Percentiles rank a stretch among this genome's conserved stretches.
Conservation (phyloP, 2,113 vertebrate genomes). For the Crotalus viridis region DNA sequence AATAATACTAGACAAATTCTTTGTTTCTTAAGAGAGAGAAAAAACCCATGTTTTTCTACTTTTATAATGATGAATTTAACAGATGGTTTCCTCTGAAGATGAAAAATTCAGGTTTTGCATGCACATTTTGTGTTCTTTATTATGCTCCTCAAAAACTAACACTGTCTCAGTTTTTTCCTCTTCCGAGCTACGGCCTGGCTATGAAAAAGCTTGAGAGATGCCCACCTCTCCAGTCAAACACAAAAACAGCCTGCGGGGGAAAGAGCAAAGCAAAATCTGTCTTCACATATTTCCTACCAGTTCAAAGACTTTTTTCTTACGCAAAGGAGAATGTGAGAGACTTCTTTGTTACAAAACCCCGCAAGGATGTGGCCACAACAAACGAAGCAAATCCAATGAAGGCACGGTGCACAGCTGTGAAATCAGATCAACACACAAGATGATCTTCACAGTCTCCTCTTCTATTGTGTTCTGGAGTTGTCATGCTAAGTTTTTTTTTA, state of each 20-base stretch:
- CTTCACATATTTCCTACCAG: not conserved
- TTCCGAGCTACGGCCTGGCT: constrained; percentile 34
- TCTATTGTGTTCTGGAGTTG: constrained; percentile 20
- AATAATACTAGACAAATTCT: constrained; percentile 27
- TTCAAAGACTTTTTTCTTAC: constrained; percentile 62
- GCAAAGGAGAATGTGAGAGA: constrained; percentile 12
- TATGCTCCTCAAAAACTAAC: constrained; percentile 60
- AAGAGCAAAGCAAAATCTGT: constrained; percentile 1
- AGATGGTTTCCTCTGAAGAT: constrained; percentile 25
- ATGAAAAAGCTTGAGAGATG: constrained; percentile 16
- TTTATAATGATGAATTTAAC: constrained; percentile 52
- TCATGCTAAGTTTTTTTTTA: constrained; percentile 21
- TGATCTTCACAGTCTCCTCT: constrained; percentile 26
- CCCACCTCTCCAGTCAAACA: constrained; percentile 13
- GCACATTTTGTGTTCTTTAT: not conserved
- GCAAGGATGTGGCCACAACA: not conserved
- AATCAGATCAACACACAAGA: constrained; percentile 24
- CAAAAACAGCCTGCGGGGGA: constrained; percentile 2
- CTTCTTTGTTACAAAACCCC: not conserved
- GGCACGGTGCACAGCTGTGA: constrained; percentile 30
- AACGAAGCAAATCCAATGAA: constrained; percentile 25
- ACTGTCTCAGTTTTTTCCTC: constrained; percentile 71
- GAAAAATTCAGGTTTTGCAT: constrained; percentile 13
- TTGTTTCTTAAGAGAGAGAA: constrained; percentile 56
- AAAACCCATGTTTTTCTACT: constrained; percentile 57